phyloP scores from a whole-genome alignment of 1,140 invertebrate species.

The Littorina saxatilis region DNA sequence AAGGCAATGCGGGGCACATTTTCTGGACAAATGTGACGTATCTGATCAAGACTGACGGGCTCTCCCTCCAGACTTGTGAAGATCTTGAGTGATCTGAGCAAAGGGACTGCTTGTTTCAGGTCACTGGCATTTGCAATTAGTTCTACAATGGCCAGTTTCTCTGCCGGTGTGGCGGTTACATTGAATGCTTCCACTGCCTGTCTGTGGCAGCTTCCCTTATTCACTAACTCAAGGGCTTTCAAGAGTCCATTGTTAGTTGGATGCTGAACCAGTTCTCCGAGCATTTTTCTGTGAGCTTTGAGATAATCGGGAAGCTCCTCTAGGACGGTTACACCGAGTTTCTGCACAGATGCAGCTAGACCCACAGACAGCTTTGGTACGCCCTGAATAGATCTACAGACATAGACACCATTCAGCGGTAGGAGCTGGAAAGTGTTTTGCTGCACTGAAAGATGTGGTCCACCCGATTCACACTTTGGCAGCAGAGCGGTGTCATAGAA shows the following conservation, averaged over 20 bases:
- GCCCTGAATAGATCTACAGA: neutral
- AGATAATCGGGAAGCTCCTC: constrained; percentile 6
- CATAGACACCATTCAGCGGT: constrained; percentile 7
- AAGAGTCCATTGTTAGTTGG: constrained; percentile 12
- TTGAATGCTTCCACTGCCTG: constrained; percentile 15
- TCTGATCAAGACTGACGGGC: neutral
- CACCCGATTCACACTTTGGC: constrained; percentile 6
- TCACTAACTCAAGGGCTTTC: neutral
- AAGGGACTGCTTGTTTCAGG: neutral
- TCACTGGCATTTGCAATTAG: neutral
- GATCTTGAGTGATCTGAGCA: neutral
- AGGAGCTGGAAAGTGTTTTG: neutral
- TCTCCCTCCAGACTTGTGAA: neutral
- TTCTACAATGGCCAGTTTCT: neutral
- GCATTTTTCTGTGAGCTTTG: neutral
- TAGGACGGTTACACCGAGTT: constrained; percentile 30
- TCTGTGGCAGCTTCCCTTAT: neutral
- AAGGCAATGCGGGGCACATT: neutral
- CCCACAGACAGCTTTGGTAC: neutral
- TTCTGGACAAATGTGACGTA: constrained; percentile 6
- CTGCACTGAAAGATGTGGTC: no score
- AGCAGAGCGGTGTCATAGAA: constrained; percentile 25
- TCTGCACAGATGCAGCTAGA: neutral
- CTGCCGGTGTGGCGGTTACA: neutral
- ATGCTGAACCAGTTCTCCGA: constrained; percentile 23